A percentile compares a stretch with the other conserved stretches of the same genome.
Evolutionary conservation across 2,888 invertebrate species (phyloP).

Genomic region (Lepetodrilus schrolli): DNA sequence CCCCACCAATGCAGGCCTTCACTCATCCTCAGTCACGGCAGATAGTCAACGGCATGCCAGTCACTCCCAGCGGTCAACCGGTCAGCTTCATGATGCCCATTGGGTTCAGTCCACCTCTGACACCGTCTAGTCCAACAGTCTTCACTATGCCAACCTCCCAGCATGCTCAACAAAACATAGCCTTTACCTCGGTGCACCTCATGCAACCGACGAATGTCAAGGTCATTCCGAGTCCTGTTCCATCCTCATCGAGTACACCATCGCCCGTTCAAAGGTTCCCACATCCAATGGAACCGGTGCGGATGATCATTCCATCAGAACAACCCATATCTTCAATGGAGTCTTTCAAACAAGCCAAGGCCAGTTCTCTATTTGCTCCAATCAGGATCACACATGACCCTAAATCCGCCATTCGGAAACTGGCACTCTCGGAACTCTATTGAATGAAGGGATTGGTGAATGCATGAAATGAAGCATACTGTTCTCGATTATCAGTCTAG

Average conservation of each 20-base stretch:
- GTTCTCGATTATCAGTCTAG: neutral
- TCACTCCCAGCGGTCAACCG: slow-evolving; percentile 41
- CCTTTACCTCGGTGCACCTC: slow-evolving; percentile 16
- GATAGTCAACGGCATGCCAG: neutral
- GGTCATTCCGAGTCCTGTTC: neutral
- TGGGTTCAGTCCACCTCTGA: slow-evolving; percentile 55
- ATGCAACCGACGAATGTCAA: slow-evolving; percentile 21
- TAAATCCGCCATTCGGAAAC: neutral
- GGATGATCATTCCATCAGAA: slow-evolving; percentile 12
- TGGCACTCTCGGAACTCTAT: neutral
- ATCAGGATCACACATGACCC: neutral
- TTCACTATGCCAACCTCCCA: neutral
- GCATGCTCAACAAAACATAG: slow-evolving; percentile 11
- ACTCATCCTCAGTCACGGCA: neutral
- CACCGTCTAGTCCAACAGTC: slow-evolving; percentile 34
- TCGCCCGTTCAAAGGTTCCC: neutral
- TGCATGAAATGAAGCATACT: neutral
- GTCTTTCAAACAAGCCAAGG: neutral
- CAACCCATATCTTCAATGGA: neutral
- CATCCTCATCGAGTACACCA: neutral
- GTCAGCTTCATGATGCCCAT: slow-evolving; percentile 51
- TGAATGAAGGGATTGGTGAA: neutral
- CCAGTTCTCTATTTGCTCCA: neutral
- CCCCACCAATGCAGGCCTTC: neutral
- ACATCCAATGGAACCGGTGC: neutral